Base-by-base conservation (phyloP, 2,113 vertebrate species). In the Gallinago undulata region DNA sequence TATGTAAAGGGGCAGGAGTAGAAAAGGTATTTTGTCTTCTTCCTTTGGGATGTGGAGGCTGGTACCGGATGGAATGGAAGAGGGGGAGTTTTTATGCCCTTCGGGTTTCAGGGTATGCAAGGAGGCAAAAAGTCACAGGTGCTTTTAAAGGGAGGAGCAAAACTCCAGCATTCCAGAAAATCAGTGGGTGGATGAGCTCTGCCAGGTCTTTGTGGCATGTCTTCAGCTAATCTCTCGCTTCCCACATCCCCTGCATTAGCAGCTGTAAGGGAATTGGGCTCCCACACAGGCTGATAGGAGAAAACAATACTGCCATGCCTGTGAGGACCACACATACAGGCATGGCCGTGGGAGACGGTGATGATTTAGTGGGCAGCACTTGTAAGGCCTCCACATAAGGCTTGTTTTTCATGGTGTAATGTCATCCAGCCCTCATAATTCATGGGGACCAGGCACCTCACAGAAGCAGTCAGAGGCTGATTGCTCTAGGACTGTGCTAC, bases 201-300 rank as follows among this genome's bases (percentile, higher is more conserved):
- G 55, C 67, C 70, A 86, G 90, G 72, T 41, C 59, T 35, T 47
- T 37, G 59, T 19, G 60, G 59, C 85, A 70, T 43, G 50, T 86
- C 69, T 95, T 78, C 24, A 84, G 66, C 74, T 79, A 8, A 91
- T 81, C 55, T 64, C 75, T 57, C 1, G 0, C 91, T 91, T 95
- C 93, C 93, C 64, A 94, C 79, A 19, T 90, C 84, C 87, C 80
- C 91, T 80, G 60, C 59, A 5, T 30, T 41, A 88, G 90, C 78
- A 95, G 84, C 70, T 94, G 74, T 53, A 60, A 63, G 67, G 53
- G 74, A 95, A 63, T 5, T 21, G 69, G 70, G 75, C 90, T 93
- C 92, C 82, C 68, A 70, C 85, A 90, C 55, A 66, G 28, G 47
- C 63, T 70, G 67, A 43, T 3, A 6, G 62, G 50, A 76, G 89